Evolutionary conservation across 2,113 vertebrate species (phyloP).

Genomic region (Actenoides lindsayi): DNA sequence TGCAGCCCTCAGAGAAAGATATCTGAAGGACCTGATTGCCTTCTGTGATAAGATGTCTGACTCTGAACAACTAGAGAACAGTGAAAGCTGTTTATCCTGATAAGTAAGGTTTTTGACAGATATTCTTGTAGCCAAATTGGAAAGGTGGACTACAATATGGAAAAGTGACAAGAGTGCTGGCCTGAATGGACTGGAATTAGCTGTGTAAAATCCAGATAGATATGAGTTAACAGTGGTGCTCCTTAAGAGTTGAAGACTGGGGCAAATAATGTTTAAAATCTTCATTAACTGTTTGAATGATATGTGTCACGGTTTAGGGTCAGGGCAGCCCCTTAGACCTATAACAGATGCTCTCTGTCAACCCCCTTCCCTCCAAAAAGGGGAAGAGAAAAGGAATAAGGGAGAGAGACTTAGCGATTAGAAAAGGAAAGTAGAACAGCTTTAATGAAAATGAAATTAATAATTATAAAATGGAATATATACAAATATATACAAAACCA

Average conservation of each 20-base stretch:
- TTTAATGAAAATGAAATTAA: no score
- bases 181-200: neutral
- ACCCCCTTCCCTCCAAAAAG: no score
- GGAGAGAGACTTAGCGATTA: no score
- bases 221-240: neutral
- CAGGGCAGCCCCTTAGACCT: no score
- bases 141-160: neutral
- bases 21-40: neutral
- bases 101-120: neutral
- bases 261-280: neutral
- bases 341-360: no score
- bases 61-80: neutral
- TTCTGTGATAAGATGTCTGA: neutral
- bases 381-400: no score
- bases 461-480: no score
- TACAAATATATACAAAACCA: no score
- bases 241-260: neutral
- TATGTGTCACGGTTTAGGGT: no score
- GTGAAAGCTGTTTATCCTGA: neutral
- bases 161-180: neutral
- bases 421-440: no score
- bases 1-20: no score
- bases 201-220: neutral
- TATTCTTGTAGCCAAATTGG: neutral
- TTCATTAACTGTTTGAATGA: neutral